Conservation (phyloP, 2,888 invertebrate genomes). For the Tachina lurida region DNA sequence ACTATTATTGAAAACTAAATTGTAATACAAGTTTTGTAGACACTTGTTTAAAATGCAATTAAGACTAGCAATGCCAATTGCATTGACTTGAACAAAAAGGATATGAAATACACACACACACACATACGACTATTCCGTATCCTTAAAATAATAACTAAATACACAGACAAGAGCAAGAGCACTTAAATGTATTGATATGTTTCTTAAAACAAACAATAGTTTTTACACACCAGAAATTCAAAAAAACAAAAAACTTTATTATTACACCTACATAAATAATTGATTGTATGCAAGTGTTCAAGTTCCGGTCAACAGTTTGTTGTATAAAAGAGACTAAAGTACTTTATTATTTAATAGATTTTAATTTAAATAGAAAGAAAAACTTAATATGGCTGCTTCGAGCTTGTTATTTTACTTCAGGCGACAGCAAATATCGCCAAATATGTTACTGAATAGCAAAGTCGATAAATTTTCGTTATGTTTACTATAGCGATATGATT, state of each 20-base stretch:
- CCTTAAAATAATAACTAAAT: slow-evolving; percentile 1
- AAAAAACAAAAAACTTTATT: slow-evolving; percentile 7
- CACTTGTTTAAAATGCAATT: slow-evolving; percentile 65
- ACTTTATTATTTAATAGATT: no score
- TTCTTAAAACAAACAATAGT: slow-evolving; percentile 38
- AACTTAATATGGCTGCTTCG: no score
- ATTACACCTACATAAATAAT: not conserved
- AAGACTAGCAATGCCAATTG: slow-evolving; percentile 53
- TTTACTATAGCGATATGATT: no score
- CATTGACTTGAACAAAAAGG: slow-evolving; percentile 21
- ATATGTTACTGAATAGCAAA: no score
- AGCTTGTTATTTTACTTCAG: no score
- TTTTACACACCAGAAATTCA: not conserved
- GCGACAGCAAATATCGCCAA: no score
- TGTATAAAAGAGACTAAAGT: not conserved
- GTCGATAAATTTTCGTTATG: no score
- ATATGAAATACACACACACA: not conserved
- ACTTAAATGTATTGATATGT: slow-evolving; percentile 66
- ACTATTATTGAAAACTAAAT: slow-evolving; percentile 7
- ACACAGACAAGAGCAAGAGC: slow-evolving; percentile 31
- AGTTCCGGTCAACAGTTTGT: not conserved
- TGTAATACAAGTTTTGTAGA: slow-evolving; percentile 25
- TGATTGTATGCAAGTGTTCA: not conserved
- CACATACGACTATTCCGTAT: not conserved
- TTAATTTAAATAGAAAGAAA: no score